Conservation (phyloP, 2,888 invertebrate species). For the Opisthograptis luteolata region DNA sequence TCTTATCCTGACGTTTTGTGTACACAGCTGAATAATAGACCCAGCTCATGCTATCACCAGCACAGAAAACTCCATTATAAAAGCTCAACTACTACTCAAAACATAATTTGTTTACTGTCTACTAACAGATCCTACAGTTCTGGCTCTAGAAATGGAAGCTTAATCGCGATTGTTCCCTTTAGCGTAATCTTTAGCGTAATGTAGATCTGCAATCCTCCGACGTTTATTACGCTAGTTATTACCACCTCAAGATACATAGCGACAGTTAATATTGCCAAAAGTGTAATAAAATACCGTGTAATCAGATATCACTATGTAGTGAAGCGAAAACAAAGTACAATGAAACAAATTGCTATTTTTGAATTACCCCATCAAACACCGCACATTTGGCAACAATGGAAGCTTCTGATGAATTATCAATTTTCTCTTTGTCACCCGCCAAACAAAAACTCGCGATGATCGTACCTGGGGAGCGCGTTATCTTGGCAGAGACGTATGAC, state of each 20-base stretch:
- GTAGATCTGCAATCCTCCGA: conserved; percentile 30
- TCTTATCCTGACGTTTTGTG: conserved; percentile 58
- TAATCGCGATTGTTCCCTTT: conserved; percentile 27
- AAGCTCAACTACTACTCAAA: conserved; percentile 37
- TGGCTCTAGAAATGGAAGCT: conserved; percentile 32
- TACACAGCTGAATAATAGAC: conserved; percentile 52
- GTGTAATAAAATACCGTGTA: conserved; percentile 36
- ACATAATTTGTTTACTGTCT: conserved; percentile 39
- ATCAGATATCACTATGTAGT: conserved; percentile 37
- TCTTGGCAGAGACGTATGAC: conserved; percentile 80
- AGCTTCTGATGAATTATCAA: conserved; percentile 76
- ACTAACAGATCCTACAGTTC: conserved; percentile 27
- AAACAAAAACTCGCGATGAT: conserved; percentile 75
- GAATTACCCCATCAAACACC: conserved; percentile 66
- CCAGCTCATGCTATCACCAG: conserved; percentile 47
- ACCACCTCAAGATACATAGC: conserved; percentile 35
- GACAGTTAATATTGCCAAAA: conserved; percentile 40
- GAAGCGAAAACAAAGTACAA: conserved; percentile 60
- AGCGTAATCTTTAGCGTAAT: conserved; percentile 33
- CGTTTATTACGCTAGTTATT: conserved; percentile 36
- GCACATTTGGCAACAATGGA: conserved; percentile 65
- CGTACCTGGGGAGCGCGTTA: conserved; percentile 74
- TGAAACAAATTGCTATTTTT: conserved; percentile 65
- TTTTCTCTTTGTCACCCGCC: conserved; percentile 76
- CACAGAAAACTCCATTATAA: conserved; percentile 49